A percentile compares a stretch with the other conserved stretches of the same genome.
These are phyloP conservation scores for Sphyrna mokarran DNA, from an alignment of 2,113 vertebrate genomes.

Conservation along the genomic window DNA sequence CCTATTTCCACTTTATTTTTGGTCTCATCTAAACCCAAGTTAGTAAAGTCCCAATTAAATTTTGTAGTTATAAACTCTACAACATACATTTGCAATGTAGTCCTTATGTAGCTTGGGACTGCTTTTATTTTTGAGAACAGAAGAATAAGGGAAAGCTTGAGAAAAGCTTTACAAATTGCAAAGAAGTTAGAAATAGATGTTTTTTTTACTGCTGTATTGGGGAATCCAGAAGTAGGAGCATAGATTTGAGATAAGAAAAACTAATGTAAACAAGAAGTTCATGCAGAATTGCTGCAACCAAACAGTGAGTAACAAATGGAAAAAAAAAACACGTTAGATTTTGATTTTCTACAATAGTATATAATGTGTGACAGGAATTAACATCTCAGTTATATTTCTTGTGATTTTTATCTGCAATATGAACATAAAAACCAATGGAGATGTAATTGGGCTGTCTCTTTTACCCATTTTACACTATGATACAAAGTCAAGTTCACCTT, in stretches of 20 bases:
- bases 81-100: background rate
- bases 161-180: background rate
- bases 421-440: background rate
- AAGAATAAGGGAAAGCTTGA: background rate
- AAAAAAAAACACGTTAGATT: background rate
- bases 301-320: background rate
- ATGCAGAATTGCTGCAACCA: background rate
- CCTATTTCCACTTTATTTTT: background rate
- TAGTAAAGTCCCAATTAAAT: background rate
- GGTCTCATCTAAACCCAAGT: background rate
- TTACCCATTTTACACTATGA: background rate
- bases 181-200: background rate
- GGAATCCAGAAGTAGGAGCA: background rate
- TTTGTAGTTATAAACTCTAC: background rate
- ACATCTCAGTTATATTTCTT: background rate
- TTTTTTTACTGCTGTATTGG: background rate
- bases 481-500: background rate
- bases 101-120: background rate
- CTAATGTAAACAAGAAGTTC: background rate
- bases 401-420: background rate
- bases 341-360: background rate
- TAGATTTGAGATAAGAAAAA: background rate
- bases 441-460: background rate
- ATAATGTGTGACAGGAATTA: background rate
- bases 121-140: background rate